phyloP scores from a whole-genome alignment of 1,140 invertebrate species.

The Latrodectus geometricus region DNA sequence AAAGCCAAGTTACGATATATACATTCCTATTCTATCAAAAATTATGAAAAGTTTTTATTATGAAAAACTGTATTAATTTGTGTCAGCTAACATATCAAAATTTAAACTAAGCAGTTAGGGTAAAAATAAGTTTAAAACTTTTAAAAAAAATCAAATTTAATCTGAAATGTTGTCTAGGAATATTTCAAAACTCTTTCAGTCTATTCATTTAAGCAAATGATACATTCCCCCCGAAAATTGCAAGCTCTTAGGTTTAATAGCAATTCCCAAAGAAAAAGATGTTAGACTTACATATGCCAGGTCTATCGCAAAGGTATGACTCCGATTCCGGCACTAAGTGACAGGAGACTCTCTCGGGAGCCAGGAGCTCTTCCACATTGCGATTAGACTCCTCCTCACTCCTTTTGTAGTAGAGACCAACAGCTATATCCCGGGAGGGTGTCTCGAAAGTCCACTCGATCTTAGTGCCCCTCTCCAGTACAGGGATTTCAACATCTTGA shows the following conservation, averaged over 20 bases:
- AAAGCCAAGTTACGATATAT: too few species aligned
- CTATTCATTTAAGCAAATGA: too few species aligned
- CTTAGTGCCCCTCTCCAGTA: not conserved
- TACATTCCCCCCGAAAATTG: too few species aligned
- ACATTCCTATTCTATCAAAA: too few species aligned
- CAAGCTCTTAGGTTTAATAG: not conserved
- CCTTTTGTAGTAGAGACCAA: slow-evolving; percentile 1
- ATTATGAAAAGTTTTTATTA: too few species aligned
- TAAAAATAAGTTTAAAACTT: not conserved
- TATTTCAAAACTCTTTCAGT: not conserved
- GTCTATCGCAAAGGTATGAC: slow-evolving; percentile 23
- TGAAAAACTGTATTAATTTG: too few species aligned
- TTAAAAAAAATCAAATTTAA: not conserved
- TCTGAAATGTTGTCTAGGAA: not conserved
- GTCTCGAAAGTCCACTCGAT: slow-evolving; percentile 53
- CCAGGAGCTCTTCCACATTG: slow-evolving; percentile 6
- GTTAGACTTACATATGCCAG: slow-evolving; percentile 34
- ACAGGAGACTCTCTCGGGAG: slow-evolving; percentile 25
- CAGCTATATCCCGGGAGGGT: slow-evolving; percentile 20
- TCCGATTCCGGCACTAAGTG: slow-evolving; percentile 42
- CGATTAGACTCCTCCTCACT: not conserved
- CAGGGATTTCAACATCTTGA: not conserved
- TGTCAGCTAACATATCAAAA: not conserved
- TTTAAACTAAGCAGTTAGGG: not conserved
- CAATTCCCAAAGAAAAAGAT: not conserved